phyloP scores from a whole-genome alignment of 1,140 invertebrate genomes.

The Probaryconus sp. region DNA sequence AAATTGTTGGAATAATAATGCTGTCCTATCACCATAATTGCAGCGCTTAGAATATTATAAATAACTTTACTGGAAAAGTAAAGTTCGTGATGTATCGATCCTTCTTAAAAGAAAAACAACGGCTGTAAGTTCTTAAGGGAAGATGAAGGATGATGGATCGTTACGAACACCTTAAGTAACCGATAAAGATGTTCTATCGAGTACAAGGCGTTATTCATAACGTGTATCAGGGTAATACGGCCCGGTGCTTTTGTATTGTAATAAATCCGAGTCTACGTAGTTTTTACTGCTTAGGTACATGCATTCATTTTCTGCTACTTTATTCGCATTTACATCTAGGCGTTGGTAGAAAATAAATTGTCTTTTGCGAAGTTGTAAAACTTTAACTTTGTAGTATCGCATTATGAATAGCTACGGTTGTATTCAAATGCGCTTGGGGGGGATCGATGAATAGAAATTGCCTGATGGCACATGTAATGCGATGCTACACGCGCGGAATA shows the following conservation, averaged over 20 bases:
- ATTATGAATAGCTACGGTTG: constrained; percentile 43
- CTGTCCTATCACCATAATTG: constrained; percentile 18
- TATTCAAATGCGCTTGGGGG: constrained; percentile 30
- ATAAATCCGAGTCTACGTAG: constrained; percentile 38
- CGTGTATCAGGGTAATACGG: constrained; percentile 45
- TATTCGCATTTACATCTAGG: constrained; percentile 16
- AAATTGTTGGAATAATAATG: constrained; percentile 10
- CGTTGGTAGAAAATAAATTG: constrained; percentile 35
- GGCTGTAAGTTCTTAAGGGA: constrained; percentile 27
- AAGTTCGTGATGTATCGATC: constrained; percentile 29
- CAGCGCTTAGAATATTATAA: constrained; percentile 31
- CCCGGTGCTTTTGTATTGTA: constrained; percentile 20
- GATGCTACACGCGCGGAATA: constrained; percentile 41
- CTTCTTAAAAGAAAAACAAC: constrained; percentile 34
- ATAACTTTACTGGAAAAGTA: constrained; percentile 16
- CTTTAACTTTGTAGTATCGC: constrained; percentile 17
- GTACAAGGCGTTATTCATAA: constrained; percentile 57
- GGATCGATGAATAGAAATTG: constrained; percentile 57
- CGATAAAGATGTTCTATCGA: constrained; percentile 59
- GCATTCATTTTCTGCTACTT: constrained; percentile 52
- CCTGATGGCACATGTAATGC: constrained; percentile 34
- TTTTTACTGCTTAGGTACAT: constrained; percentile 20
- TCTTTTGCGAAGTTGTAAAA: constrained; percentile 48
- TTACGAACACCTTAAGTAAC: constrained; percentile 53
- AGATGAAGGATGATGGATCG: constrained; percentile 59